Conservation (phyloP, 30 jellyfish, hydroid and myxozoan genomes). For the Catostylus mosaicus region DNA sequence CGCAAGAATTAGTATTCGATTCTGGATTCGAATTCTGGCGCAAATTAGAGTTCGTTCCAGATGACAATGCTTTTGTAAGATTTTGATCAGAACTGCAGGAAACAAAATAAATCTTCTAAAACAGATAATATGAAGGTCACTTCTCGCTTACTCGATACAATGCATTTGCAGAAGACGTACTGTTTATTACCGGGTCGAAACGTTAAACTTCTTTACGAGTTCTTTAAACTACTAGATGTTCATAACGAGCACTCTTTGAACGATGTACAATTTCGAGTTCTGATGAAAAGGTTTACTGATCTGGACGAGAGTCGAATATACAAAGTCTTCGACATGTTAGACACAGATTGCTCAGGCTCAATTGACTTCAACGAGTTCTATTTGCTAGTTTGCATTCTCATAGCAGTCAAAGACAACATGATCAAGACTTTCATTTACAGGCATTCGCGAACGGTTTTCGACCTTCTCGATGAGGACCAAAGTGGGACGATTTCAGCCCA, state of each 20-base stretch:
- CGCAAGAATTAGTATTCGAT: too few species aligned
- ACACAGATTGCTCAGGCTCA: constrained; percentile 87
- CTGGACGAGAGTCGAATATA: constrained; percentile 66
- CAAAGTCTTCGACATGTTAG: constrained; percentile 92
- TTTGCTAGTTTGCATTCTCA: constrained; percentile 75
- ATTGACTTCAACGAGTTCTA: constrained; percentile 93
- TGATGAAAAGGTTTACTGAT: constrained; percentile 73
- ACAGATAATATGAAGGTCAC: constrained; percentile 73
- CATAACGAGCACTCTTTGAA: constrained; percentile 79
- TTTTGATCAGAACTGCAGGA: too few species aligned
- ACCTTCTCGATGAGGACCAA: constrained; percentile 82
- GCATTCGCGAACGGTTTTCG: constrained; percentile 93
- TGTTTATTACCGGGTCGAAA: constrained; percentile 87
- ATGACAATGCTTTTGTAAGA: too few species aligned
- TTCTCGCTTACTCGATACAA: constrained; percentile 57
- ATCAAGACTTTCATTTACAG: constrained; percentile 84
- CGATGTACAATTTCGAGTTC: constrained; percentile 83
- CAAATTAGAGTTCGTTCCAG: too few species aligned
- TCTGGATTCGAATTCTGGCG: too few species aligned
- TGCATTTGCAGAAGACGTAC: constrained; percentile 86
- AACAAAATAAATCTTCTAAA: too few species aligned
- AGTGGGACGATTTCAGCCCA: constrained; percentile 88
- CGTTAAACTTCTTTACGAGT: constrained; percentile 76
- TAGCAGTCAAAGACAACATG: constrained; percentile 89
- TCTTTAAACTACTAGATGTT: constrained; percentile 78